phyloP scores from a whole-genome alignment of 2,113 vertebrate genomes.

The Lonchura striata region DNA sequence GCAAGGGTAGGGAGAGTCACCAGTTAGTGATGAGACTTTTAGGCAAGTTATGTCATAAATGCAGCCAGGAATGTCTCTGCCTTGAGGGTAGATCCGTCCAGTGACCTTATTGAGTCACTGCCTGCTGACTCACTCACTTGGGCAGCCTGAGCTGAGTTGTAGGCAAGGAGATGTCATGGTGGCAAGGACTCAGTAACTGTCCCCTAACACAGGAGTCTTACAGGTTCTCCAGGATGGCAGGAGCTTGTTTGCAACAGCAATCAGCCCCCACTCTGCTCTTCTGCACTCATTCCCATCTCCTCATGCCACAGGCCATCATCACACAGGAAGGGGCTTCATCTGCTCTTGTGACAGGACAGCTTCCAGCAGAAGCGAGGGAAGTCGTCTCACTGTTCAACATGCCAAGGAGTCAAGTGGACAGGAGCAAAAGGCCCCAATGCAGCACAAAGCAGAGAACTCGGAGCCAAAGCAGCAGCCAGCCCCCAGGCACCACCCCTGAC shows the following conservation, averaged over 20 bases:
- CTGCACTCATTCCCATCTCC: not conserved
- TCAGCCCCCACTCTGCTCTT: not conserved
- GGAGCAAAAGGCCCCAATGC: not conserved
- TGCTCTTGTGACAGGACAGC: not conserved
- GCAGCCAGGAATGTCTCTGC: not conserved
- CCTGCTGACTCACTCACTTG: not conserved
- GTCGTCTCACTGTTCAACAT: rapidly evolving
- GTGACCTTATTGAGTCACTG: not conserved
- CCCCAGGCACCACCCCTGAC: not conserved
- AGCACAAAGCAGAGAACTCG: not conserved
- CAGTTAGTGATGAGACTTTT: not conserved
- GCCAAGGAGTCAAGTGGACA: not conserved
- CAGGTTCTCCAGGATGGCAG: not conserved
- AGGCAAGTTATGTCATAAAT: not conserved
- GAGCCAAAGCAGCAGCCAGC: not conserved
- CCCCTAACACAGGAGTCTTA: not conserved
- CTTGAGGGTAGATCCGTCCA: not conserved
- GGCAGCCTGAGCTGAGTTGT: not conserved
- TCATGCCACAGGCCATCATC: not conserved
- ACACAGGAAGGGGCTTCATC: rapidly evolving
- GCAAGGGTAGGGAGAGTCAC: not conserved
- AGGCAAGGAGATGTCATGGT: slow-evolving; percentile 27
- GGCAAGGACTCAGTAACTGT: not conserved
- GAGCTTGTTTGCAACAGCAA: not conserved
- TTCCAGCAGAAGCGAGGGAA: not conserved